Percentiles rank a stretch among this genome's conserved stretches.
These are phyloP conservation scores for Rhipidura dahli DNA, from an alignment of 2,113 vertebrate species.

Conservation along the genomic window DNA sequence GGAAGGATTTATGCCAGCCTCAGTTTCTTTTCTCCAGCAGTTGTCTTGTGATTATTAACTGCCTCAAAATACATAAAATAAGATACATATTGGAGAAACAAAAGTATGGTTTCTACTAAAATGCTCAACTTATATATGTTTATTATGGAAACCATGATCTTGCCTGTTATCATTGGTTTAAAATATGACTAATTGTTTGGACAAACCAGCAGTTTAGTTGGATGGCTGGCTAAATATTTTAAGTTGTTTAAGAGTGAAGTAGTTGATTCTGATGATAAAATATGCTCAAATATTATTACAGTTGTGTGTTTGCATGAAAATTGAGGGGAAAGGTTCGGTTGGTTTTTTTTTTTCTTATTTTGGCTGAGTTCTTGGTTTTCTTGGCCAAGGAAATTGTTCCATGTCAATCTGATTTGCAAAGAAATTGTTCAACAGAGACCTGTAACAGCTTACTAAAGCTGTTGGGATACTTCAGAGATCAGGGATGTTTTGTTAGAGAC, in stretches of 20 bases:
- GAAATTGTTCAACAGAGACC: neutral
- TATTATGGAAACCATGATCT: constrained; percentile 23
- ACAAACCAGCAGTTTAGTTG: neutral
- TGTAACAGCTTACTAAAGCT: neutral
- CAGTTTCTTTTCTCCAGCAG: neutral
- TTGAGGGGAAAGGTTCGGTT: neutral
- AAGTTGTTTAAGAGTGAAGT: constrained; percentile 30
- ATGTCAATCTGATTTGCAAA: constrained; percentile 45
- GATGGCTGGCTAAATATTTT: neutral
- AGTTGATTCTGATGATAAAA: constrained; percentile 45
- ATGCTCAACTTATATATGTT: neutral
- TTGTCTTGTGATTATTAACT: constrained; percentile 13
- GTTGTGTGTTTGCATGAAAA: constrained; percentile 49
- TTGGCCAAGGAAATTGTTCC: constrained; percentile 58
- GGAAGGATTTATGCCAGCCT: neutral
- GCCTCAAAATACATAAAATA: neutral
- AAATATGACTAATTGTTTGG: constrained; percentile 42
- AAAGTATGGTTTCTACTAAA: neutral
- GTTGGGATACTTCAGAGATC: neutral
- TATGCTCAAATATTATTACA: constrained; percentile 49
- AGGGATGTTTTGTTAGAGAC: neutral
- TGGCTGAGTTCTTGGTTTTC: constrained; percentile 35
- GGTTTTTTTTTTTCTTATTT: neutral
- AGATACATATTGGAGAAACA: neutral
- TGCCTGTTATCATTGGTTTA: constrained; percentile 36